Percentiles rank a stretch among this genome's conserved stretches.
These are phyloP conservation scores for Drosophila paramelanica DNA, from an alignment of 2,888 invertebrate genomes.

Conservation along the genomic window DNA sequence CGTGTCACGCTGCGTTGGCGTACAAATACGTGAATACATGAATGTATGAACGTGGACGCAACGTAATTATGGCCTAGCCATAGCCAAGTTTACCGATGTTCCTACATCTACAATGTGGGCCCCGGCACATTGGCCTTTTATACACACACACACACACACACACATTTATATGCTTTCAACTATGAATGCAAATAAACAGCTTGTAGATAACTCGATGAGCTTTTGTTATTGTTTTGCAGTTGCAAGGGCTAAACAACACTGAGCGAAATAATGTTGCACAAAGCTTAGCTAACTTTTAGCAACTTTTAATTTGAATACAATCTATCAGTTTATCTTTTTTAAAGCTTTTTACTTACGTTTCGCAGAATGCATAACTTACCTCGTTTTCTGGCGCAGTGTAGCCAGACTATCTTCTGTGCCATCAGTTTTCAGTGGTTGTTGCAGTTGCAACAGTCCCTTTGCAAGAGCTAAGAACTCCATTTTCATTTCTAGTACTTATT, in stretches of 20 bases:
- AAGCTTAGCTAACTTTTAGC: no score
- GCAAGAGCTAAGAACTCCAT: constrained; percentile 39
- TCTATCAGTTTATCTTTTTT: no score
- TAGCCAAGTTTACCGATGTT: constrained; percentile 32
- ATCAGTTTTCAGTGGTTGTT: constrained; percentile 11
- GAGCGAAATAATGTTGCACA: constrained; percentile 8
- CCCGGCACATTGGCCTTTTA: constrained; percentile 56
- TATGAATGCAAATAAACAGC: not conserved
- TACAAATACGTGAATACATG: constrained; percentile 30
- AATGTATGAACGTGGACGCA: constrained; percentile 38
- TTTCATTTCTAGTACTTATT: constrained; percentile 21
- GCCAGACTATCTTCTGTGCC: constrained; percentile 11
- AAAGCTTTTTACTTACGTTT: not conserved
- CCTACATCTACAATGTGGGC: constrained; percentile 23
- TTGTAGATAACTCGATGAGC: constrained; percentile 32
- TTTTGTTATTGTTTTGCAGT: constrained; percentile 49
- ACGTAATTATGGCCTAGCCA: constrained; percentile 48
- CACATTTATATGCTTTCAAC: constrained; percentile 1
- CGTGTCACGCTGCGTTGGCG: constrained; percentile 66
- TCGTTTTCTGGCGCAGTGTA: constrained; percentile 11
- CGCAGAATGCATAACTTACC: not conserved
- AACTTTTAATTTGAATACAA: no score
- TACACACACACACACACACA: constrained; percentile 12
- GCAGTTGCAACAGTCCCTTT: constrained; percentile 23
- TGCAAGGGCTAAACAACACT: constrained; percentile 36